phyloP scores from a whole-genome alignment of 2,888 invertebrate genomes.

The Coleophora deauratella region DNA sequence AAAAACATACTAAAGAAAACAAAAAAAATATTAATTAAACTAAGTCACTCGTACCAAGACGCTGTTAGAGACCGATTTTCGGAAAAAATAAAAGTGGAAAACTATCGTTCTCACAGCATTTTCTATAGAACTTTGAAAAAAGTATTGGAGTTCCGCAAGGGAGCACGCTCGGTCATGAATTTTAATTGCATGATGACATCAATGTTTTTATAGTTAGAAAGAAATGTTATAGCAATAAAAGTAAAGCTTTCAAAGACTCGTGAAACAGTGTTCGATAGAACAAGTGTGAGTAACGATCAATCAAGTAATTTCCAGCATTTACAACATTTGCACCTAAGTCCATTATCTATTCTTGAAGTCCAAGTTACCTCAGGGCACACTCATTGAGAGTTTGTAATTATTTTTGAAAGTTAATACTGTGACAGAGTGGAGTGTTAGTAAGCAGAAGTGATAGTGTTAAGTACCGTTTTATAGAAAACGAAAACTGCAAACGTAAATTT shows the following conservation, averaged over 20 bases:
- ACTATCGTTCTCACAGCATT: conserved; percentile 37
- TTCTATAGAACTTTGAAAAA: conserved; percentile 21
- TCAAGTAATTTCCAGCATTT: conserved; percentile 49
- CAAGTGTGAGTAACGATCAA: conserved; percentile 27
- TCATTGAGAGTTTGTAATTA: conserved; percentile 35
- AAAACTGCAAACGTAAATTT: conserved; percentile 26
- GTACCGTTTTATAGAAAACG: conserved; percentile 10
- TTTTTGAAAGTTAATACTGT: not conserved
- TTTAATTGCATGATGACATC: conserved; percentile 2
- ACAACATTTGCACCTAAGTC: conserved; percentile 63
- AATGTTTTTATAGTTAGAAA: not conserved
- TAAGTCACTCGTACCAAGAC: conserved; percentile 72
- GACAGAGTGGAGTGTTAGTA: conserved; percentile 52
- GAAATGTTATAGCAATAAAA: not conserved
- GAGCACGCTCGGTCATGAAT: conserved; percentile 11
- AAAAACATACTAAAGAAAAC: conserved; percentile 35
- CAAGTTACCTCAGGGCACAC: conserved; percentile 51
- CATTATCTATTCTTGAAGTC: conserved; percentile 74
- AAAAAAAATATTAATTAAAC: conserved; percentile 47
- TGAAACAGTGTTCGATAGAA: conserved; percentile 23
- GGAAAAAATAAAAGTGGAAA: conserved; percentile 28
- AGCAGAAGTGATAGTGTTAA: conserved; percentile 42
- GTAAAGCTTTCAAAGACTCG: no score
- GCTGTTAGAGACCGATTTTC: conserved; percentile 56
- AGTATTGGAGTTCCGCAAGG: conserved; percentile 16